Conservation (phyloP, 2,113 vertebrate genomes). For the Hemiprocne comata region DNA sequence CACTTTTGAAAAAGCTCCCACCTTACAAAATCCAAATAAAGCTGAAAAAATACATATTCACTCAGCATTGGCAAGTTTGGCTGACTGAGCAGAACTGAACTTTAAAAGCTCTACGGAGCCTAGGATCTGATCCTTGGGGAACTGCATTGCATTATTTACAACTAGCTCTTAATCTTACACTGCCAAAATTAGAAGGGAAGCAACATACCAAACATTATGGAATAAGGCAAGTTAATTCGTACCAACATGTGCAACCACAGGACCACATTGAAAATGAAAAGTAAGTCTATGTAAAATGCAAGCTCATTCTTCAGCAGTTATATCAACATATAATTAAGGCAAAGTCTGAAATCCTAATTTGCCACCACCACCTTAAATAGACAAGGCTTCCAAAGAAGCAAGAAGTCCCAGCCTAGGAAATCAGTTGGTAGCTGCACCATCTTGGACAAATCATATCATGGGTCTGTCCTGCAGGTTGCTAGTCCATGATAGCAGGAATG, state of each 20-base stretch:
- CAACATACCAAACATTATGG: accelerated
- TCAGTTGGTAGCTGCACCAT: accelerated
- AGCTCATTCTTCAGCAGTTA: not conserved
- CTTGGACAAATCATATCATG: no score
- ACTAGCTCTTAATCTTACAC: not conserved
- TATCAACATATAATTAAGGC: not conserved
- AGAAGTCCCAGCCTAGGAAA: not conserved
- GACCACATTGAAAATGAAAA: not conserved
- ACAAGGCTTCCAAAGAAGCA: not conserved
- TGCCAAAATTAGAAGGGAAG: not conserved
- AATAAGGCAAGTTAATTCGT: not conserved
- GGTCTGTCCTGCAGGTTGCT: not conserved
- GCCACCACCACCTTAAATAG: not conserved
- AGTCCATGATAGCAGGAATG: not conserved
- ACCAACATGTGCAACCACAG: accelerated
- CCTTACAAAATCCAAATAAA: not conserved
- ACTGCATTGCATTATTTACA: not conserved
- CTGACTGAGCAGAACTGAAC: not conserved
- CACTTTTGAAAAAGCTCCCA: not conserved
- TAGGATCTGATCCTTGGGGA: not conserved
- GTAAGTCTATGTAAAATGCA: not conserved
- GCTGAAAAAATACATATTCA: not conserved
- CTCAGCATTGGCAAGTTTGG: not conserved
- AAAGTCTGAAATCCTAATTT: not conserved
- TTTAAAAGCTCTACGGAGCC: not conserved